Evolutionary conservation across 2,888 invertebrate genomes (phyloP).

Genomic region (Sphaeridia pumilis): DNA sequence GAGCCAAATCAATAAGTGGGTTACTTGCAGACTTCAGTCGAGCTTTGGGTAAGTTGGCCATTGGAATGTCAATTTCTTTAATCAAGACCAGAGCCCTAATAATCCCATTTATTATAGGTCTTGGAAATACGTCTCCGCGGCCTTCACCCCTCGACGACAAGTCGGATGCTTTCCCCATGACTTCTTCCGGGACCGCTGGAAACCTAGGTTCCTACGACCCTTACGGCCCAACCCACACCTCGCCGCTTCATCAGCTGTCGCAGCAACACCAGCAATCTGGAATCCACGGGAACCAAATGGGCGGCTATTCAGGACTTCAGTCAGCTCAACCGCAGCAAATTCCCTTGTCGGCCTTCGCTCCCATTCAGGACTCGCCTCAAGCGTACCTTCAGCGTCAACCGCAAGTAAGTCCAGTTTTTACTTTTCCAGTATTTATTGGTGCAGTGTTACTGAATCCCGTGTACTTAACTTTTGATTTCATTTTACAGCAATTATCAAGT

Average conservation of each 20-base stretch:
- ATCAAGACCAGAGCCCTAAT: background rate
- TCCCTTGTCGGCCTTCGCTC: slow-evolving; percentile 36
- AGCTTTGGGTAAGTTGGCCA: slow-evolving; percentile 40
- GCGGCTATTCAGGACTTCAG: slow-evolving; percentile 39
- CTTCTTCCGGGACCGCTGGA: slow-evolving; percentile 22
- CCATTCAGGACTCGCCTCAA: slow-evolving; percentile 33
- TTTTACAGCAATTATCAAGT: background rate
- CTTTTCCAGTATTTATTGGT: background rate
- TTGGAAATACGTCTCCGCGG: slow-evolving; percentile 38
- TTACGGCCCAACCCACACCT: slow-evolving; percentile 27
- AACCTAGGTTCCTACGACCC: slow-evolving; percentile 15
- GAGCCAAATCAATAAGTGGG: slow-evolving; percentile 39
- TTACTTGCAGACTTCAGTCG: slow-evolving; percentile 44
- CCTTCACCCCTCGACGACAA: slow-evolving; percentile 39
- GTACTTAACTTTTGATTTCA: too few relatives aligned
- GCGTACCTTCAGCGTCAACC: slow-evolving; percentile 33
- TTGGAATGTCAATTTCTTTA: background rate
- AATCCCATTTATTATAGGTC: slow-evolving; percentile 33
- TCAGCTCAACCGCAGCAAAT: slow-evolving; percentile 38
- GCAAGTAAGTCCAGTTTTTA: slow-evolving; percentile 16
- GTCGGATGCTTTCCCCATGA: slow-evolving; percentile 34
- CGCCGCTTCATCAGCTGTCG: slow-evolving; percentile 16
- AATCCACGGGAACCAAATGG: slow-evolving; percentile 15
- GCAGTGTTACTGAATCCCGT: too few relatives aligned
- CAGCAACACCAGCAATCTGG: slow-evolving; percentile 18